These are phyloP conservation scores for Carterocephalus palaemon DNA, from an alignment of 2,888 invertebrate species.

Conservation along the genomic window DNA sequence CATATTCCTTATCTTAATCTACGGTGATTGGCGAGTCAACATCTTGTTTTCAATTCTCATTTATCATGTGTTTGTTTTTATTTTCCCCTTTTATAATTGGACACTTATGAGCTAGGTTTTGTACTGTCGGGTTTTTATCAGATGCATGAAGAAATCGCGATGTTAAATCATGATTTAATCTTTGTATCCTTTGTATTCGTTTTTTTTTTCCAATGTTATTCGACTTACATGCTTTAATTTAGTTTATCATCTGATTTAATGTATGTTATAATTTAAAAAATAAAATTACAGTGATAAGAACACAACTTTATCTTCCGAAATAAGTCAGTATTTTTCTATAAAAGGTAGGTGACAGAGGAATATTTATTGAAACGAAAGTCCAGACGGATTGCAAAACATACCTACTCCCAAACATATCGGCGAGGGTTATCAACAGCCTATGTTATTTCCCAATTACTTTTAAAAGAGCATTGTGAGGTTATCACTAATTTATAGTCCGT, in stretches of 20 bases:
- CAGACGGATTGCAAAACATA: constrained; percentile 28
- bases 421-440: constrained; percentile 37
- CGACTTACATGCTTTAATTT: too few species aligned
- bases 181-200: too few species aligned
- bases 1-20: too few species aligned
- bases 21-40: too few species aligned
- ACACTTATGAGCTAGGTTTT: background rate
- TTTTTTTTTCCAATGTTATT: too few species aligned
- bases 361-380: constrained; percentile 4
- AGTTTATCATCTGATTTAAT: too few species aligned
- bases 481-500: constrained; percentile 41
- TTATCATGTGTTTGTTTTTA: background rate
- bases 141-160: background rate
- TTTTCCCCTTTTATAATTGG: background rate
- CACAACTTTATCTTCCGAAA: too few species aligned
- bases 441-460: constrained; percentile 46
- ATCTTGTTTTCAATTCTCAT: constrained; percentile 3
- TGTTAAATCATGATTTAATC: too few species aligned
- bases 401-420: constrained; percentile 12
- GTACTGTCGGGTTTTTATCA: constrained; percentile 3
- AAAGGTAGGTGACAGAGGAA: too few species aligned
- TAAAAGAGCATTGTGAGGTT: constrained; percentile 42
- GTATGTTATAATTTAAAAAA: too few species aligned
- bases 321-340: too few species aligned
- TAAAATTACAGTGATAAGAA: too few species aligned